A percentile compares a stretch with the other conserved stretches of the same genome.
Conservation (phyloP, 2,888 invertebrate species). For the Drosophila kanekoi region DNA sequence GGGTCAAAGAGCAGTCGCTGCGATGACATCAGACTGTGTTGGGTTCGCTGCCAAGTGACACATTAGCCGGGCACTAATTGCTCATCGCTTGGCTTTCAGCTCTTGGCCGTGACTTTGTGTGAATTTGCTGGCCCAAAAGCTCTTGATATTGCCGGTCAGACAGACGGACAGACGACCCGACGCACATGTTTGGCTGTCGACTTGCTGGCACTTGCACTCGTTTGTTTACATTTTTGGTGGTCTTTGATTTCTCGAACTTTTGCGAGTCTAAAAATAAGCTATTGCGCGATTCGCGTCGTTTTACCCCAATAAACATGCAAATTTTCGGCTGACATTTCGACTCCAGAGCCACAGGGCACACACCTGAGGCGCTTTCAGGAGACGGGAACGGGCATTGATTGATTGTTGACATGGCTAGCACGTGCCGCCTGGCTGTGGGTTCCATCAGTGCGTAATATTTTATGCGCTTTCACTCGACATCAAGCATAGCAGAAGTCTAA, state of each 20-base stretch:
- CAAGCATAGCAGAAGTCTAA: conserved; percentile 44
- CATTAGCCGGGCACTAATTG: conserved; percentile 19
- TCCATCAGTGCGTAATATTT: conserved; percentile 60
- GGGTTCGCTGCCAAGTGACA: conserved; percentile 21
- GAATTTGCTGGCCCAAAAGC: conserved; percentile 28
- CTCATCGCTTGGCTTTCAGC: conserved; percentile 11
- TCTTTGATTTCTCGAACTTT: conserved; percentile 43
- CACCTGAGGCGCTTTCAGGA: background rate
- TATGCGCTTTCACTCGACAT: conserved; percentile 61
- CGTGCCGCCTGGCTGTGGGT: conserved; percentile 41
- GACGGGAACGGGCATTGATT: conserved; percentile 29
- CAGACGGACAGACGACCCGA: conserved; percentile 1
- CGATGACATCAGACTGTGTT: conserved; percentile 35
- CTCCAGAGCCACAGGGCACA: conserved; percentile 1
- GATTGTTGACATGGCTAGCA: conserved; percentile 51
- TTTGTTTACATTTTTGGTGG: conserved; percentile 64
- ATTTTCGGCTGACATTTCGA: conserved; percentile 55
- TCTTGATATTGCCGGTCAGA: conserved; percentile 14
- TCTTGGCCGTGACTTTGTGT: conserved; percentile 40
- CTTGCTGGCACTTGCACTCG: conserved; percentile 33
- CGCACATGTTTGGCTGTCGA: conserved; percentile 24
- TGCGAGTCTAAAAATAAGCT: conserved; percentile 56
- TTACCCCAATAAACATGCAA: conserved; percentile 53
- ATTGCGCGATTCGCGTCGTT: conserved; percentile 26
- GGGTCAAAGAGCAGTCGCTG: background rate